phyloP scores from a whole-genome alignment of 2,888 invertebrate genomes.

The Pammene aurita region DNA sequence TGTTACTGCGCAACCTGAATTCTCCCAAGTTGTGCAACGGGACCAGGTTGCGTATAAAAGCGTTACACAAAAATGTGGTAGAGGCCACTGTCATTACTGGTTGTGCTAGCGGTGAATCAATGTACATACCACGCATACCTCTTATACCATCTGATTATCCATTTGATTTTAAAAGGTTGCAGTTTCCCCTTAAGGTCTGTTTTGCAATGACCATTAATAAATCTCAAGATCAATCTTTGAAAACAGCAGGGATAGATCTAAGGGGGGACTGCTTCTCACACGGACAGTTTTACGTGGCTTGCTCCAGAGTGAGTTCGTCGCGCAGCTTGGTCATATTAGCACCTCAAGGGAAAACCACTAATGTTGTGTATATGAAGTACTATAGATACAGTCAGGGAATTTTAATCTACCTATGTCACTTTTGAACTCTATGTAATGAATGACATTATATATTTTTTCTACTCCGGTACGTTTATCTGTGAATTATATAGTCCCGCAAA shows the following conservation, averaged over 20 bases:
- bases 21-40: too few relatives aligned
- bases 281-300: constrained; percentile 16
- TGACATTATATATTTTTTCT: too few relatives aligned
- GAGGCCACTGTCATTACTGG: constrained; percentile 12
- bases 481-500: too few relatives aligned
- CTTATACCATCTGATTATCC: background rate
- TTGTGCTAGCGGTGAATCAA: background rate
- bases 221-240: background rate
- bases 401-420: too few relatives aligned
- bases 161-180: constrained; percentile 10
- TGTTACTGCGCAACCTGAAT: too few relatives aligned
- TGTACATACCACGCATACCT: background rate
- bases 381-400: constrained; percentile 1
- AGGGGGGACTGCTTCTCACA: constrained; percentile 20
- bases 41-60: too few relatives aligned
- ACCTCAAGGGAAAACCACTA: background rate
- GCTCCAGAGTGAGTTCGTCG: background rate
- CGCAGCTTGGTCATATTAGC: constrained; percentile 1
- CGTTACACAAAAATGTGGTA: too few relatives aligned
- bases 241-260: constrained; percentile 1
- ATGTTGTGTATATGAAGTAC: constrained; percentile 1
- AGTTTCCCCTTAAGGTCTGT: constrained; percentile 8
- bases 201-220: constrained; percentile 11
- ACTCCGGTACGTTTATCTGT: too few relatives aligned
- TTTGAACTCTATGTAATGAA: too few relatives aligned